phyloP scores from a whole-genome alignment of 2,797 vertebrate genomes.

The Tragopan temminckii region DNA sequence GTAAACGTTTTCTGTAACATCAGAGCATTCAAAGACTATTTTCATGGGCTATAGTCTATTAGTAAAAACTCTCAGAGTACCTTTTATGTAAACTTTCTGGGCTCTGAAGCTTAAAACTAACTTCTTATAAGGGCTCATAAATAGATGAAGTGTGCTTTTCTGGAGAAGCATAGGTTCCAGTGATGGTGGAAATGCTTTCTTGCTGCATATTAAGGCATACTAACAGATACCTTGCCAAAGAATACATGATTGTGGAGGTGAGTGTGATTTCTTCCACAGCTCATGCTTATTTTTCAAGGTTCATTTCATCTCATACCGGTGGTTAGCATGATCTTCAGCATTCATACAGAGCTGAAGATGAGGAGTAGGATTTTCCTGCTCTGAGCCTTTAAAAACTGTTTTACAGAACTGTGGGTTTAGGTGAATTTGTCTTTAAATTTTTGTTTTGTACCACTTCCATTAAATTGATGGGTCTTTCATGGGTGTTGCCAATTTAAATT shows the following conservation, averaged over 20 bases:
- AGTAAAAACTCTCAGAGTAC: neutral
- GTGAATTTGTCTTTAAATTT: slow-evolving; percentile 1
- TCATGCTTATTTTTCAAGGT: neutral
- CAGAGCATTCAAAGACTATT: neutral
- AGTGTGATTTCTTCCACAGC: neutral
- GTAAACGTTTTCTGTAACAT: neutral
- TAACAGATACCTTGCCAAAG: neutral
- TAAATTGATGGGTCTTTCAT: slow-evolving; percentile 31
- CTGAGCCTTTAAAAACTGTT: neutral
- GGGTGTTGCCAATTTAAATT: slow-evolving; percentile 48
- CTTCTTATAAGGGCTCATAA: neutral
- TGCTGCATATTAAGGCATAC: neutral
- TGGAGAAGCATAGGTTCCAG: neutral
- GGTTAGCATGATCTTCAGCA: neutral
- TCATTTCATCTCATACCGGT: neutral
- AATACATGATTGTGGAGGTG: neutral
- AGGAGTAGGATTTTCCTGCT: neutral
- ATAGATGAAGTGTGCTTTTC: neutral
- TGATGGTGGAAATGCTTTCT: neutral
- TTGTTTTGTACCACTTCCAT: neutral
- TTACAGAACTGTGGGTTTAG: slow-evolving; percentile 2
- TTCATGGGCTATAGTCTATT: neutral
- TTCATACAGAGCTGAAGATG: neutral
- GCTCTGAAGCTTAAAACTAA: neutral
- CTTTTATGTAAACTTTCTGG: neutral